Evolutionary conservation across 2,888 invertebrate species (phyloP).

Genomic region (Pherbina coryleti): DNA sequence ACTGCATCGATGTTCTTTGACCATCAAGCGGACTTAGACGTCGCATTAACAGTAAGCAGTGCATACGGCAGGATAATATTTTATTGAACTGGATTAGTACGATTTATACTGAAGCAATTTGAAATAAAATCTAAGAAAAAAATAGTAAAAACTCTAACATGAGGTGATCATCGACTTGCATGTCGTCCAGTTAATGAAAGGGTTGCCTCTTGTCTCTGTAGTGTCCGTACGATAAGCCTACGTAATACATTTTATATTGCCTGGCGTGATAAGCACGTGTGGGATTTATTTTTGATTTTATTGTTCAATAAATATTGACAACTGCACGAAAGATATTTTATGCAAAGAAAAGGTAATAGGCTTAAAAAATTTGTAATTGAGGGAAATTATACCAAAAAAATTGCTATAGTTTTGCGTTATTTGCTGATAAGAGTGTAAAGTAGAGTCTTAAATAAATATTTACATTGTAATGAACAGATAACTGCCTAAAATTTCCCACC

Average conservation of each 20-base stretch:
- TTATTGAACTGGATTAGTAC: slow-evolving; percentile 42
- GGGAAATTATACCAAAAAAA: too few species aligned
- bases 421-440: too few species aligned
- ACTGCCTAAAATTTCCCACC: too few species aligned
- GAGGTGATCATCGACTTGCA: background rate
- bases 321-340: too few species aligned
- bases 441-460: too few species aligned
- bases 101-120: slow-evolving; percentile 16
- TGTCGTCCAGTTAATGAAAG: background rate
- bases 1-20: background rate
- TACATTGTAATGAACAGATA: too few species aligned
- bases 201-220: background rate
- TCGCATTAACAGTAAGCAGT: background rate
- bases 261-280: slow-evolving; percentile 23
- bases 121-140: background rate
- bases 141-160: background rate
- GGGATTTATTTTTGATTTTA: slow-evolving; percentile 29
- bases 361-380: too few species aligned
- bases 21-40: background rate
- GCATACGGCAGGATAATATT: slow-evolving; percentile 28
- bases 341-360: too few species aligned
- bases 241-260: slow-evolving; percentile 18
- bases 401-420: too few species aligned
- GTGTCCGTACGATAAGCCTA: slow-evolving; percentile 22
- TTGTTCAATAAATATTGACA: slow-evolving; percentile 26